Conservation (phyloP, 2,888 invertebrate genomes). For the Cheilosia impressa region DNA sequence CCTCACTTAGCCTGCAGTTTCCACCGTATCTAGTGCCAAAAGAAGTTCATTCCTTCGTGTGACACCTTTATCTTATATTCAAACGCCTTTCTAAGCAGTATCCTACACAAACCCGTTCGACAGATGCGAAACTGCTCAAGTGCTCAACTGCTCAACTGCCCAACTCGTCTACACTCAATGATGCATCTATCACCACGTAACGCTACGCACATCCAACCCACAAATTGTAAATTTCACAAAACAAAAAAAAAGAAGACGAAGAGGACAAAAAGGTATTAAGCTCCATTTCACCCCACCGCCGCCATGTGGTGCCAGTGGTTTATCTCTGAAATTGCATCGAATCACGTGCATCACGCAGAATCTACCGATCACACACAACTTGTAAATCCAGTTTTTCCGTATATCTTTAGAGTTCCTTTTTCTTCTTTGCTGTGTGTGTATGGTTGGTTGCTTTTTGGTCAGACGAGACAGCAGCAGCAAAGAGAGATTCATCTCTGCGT, state of each 20-base stretch:
- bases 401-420: slow-evolving; percentile 23
- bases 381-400: slow-evolving; percentile 69
- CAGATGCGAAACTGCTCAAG: neutral
- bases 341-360: slow-evolving; percentile 72
- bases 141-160: too few species aligned
- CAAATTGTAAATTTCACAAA: slow-evolving; percentile 69
- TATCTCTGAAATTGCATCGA: slow-evolving; percentile 70
- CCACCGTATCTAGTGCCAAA: too few species aligned
- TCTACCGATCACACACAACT: slow-evolving; percentile 71
- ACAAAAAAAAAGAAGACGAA: slow-evolving; percentile 17
- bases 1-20: too few species aligned
- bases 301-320: slow-evolving; percentile 37
- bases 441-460: slow-evolving; percentile 29
- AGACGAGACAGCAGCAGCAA: slow-evolving; percentile 29
- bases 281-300: slow-evolving; percentile 24
- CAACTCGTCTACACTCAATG: neutral
- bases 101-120: neutral
- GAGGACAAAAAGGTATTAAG: slow-evolving; percentile 1
- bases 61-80: too few species aligned
- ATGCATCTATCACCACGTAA: slow-evolving; percentile 35
- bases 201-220: slow-evolving; percentile 64
- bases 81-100: neutral
- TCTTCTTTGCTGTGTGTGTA: neutral
- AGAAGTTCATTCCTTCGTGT: too few species aligned
- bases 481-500: slow-evolving; percentile 62